Conservation (phyloP, 2,113 vertebrate species). For the Pseudorasbora parva region DNA sequence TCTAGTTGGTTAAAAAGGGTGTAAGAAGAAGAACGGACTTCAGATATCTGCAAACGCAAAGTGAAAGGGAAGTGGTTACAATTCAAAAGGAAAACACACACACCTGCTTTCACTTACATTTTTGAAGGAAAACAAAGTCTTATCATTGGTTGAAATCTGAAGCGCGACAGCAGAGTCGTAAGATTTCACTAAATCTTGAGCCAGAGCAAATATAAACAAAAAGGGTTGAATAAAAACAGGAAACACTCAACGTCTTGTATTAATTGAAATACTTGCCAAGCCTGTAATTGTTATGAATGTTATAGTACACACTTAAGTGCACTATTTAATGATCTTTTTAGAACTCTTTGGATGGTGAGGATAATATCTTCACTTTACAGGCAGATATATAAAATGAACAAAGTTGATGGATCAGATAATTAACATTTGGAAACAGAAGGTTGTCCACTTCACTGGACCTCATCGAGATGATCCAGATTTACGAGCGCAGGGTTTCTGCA, state of each 20-base stretch:
- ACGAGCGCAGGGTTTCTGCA: background rate
- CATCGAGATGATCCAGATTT: background rate
- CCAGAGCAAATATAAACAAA: constrained; percentile 9
- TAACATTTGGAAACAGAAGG: background rate
- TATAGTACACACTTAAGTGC: background rate
- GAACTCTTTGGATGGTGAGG: background rate
- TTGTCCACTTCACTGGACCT: background rate
- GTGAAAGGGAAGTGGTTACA: constrained; percentile 57
- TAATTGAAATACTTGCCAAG: background rate
- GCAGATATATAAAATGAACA: too few relatives aligned
- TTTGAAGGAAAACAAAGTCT: constrained; percentile 59
- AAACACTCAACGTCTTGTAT: background rate
- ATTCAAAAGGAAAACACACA: constrained; percentile 51
- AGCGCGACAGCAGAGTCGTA: constrained; percentile 7
- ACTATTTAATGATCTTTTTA: background rate
- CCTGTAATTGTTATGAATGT: background rate
- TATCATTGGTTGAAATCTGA: constrained; percentile 48
- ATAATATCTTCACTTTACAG: background rate
- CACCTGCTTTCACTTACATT: constrained; percentile 59
- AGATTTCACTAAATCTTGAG: background rate
- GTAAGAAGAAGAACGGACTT: constrained; percentile 51
- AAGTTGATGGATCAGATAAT: background rate
- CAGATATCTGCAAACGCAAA: constrained; percentile 39
- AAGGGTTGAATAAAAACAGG: constrained; percentile 6
- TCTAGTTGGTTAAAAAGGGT: constrained; percentile 17